A percentile compares a stretch with the other conserved stretches of the same genome.
Evolutionary conservation across 2,113 vertebrate species (phyloP).

Genomic region (Tricholaema leucomelas): DNA sequence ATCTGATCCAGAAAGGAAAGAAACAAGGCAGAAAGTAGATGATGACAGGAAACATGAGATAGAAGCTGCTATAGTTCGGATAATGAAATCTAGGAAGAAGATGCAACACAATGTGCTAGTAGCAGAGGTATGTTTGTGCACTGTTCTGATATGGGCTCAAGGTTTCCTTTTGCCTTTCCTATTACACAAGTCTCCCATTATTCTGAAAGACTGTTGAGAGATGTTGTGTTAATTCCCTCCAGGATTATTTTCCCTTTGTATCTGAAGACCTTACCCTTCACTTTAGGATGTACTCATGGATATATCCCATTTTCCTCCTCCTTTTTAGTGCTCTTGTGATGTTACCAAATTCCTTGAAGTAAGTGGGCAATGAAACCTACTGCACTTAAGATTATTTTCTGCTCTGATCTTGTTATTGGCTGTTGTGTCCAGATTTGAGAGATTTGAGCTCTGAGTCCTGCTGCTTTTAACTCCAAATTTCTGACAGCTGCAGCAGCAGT

Average conservation of each 20-base stretch:
- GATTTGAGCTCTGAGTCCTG: not conserved
- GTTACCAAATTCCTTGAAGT: not conserved
- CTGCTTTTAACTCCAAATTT: not conserved
- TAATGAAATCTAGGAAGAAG: constrained; percentile 99
- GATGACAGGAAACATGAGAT: constrained; percentile 98
- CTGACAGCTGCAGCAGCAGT: not conserved
- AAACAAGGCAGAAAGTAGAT: constrained; percentile 97
- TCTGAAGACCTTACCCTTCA: not conserved
- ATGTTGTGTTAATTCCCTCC: not conserved
- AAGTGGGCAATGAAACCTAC: not conserved
- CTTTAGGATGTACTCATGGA: not conserved
- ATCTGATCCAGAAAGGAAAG: constrained; percentile 95
- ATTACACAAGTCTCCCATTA: not conserved
- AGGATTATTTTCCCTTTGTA: not conserved
- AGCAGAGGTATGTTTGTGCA: constrained; percentile 84
- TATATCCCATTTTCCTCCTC: not conserved
- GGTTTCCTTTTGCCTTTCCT: not conserved
- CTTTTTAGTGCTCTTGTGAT: not conserved
- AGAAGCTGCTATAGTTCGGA: constrained; percentile 96
- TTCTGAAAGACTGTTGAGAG: not conserved
- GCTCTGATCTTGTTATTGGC: not conserved
- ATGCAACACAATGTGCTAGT: constrained; percentile 98
- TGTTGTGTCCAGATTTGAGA: not conserved
- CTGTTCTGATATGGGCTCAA: not conserved
- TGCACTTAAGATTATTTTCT: not conserved